Conservation (phyloP, 2,888 invertebrate genomes). For the Gymnosoma rotundatum region DNA sequence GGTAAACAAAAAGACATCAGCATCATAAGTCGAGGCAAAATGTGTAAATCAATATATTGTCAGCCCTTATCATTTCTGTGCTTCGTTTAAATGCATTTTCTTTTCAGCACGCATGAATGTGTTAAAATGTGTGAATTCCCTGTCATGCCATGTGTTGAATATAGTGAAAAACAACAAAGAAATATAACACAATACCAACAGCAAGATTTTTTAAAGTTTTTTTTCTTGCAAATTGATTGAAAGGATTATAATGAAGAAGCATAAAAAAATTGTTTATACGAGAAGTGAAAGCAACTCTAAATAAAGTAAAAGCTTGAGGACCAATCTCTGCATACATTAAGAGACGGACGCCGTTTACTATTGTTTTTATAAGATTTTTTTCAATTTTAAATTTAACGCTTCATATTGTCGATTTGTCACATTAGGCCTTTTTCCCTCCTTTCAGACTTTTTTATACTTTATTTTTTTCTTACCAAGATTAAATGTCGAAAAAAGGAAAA, state of each 20-base stretch:
- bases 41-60: constrained; percentile 3
- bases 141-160: constrained; percentile 28
- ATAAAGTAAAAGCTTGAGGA: constrained; percentile 26
- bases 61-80: constrained; percentile 22
- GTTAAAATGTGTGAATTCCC: background rate
- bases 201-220: constrained; percentile 5
- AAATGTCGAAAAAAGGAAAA: no score
- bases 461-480: no score
- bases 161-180: constrained; percentile 4
- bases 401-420: no score
- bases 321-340: constrained; percentile 3
- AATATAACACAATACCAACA: constrained; percentile 1
- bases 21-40: constrained; percentile 28
- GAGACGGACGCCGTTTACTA: background rate
- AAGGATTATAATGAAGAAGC: constrained; percentile 14
- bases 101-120: background rate
- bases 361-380: background rate
- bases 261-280: background rate
- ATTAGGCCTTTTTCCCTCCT: background rate
- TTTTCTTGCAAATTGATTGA: no score
- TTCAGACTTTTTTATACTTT: background rate
- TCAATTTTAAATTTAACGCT: background rate
- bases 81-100: constrained; percentile 14
- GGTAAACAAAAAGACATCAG: background rate
- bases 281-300: background rate